phyloP scores from a whole-genome alignment of 53 echinoderm and acorn worm species.

The Antedon mediterranea region DNA sequence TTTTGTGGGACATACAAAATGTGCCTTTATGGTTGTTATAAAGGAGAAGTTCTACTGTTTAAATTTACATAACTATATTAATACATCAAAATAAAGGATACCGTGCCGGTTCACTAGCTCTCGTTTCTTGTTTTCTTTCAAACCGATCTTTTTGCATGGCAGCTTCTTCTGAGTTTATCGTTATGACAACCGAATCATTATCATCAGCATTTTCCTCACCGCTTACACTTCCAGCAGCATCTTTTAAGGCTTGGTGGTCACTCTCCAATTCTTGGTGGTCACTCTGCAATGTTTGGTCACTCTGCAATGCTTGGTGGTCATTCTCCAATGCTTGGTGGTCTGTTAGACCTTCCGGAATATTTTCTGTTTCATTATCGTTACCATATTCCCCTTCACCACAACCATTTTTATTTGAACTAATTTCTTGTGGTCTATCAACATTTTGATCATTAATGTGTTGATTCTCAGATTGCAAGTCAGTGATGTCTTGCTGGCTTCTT shows the following conservation, averaged over 20 bases:
- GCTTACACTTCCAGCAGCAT: neutral
- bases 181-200: constrained; percentile 39
- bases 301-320: neutral
- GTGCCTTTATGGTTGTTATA: no score
- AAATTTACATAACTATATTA: no score
- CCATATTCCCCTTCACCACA: neutral
- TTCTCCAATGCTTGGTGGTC: neutral
- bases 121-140: constrained; percentile 4
- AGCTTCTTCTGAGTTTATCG: constrained; percentile 37
- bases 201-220: neutral
- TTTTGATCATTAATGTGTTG: neutral
- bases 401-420: constrained; percentile 8
- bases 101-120: constrained; percentile 12
- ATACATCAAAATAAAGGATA: constrained; percentile 68
- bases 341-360: neutral
- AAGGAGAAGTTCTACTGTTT: no score
- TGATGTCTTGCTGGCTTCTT: neutral
- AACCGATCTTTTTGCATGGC: constrained; percentile 8
- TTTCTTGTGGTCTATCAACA: constrained; percentile 13
- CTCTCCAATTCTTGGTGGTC: neutral
- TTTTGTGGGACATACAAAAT: no score
- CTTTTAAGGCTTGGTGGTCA: neutral
- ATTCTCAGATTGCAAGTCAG: no score
- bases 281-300: neutral
- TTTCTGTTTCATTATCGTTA: neutral